Conservation (phyloP, 2,797 vertebrate genomes). For the Micrastur ruficollis region DNA sequence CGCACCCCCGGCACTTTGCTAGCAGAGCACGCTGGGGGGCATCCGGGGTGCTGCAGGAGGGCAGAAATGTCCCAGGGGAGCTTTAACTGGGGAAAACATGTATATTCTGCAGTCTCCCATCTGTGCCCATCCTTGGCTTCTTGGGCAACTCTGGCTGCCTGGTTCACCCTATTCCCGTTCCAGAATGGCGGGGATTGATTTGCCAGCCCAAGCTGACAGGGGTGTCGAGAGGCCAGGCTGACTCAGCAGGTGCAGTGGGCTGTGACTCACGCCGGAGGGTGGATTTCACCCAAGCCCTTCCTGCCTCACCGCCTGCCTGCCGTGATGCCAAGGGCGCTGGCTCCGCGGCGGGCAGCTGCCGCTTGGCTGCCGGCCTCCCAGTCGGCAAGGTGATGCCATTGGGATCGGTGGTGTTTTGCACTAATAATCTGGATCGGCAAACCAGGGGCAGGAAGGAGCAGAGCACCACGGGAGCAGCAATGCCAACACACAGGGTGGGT, state of each 20-base stretch:
- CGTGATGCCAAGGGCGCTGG: accelerated
- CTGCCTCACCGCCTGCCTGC: not conserved
- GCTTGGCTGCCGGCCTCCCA: not conserved
- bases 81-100: not conserved
- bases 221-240: not conserved
- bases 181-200: not conserved
- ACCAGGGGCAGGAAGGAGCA: not conserved
- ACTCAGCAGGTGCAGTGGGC: not conserved
- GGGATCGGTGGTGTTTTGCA: not conserved
- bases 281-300: not conserved
- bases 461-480: not conserved
- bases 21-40: not conserved
- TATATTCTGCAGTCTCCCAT: not conserved
- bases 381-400: accelerated
- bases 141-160: not conserved
- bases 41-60: not conserved
- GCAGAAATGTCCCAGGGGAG: not conserved
- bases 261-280: not conserved
- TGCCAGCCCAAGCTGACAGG: not conserved
- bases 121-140: not conserved
- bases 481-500: not conserved
- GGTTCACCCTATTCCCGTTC: not conserved
- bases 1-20: not conserved
- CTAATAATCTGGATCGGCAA: not conserved
- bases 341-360: accelerated